These are phyloP conservation scores for Dryoscopus gambensis DNA, from an alignment of 2,113 vertebrate genomes.

Conservation along the genomic window DNA sequence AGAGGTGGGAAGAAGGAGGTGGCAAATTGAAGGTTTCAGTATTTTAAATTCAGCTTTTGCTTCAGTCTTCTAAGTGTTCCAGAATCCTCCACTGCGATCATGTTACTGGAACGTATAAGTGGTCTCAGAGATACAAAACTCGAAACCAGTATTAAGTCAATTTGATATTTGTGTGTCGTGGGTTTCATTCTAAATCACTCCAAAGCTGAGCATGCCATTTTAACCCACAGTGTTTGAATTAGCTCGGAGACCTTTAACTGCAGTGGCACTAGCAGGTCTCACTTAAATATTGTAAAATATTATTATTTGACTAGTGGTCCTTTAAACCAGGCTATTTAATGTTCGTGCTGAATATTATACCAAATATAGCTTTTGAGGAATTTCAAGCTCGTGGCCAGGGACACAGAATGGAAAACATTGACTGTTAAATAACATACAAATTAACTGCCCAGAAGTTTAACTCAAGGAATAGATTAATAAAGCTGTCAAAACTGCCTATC, in stretches of 20 bases:
- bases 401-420: neutral
- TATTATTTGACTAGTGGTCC: neutral
- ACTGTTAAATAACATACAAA: conserved; percentile 20
- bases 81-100: neutral
- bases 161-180: neutral
- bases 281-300: neutral
- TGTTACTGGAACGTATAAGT: neutral
- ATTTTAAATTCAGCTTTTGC: conserved; percentile 37
- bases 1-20: conserved; percentile 46
- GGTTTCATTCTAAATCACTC: neutral
- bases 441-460: conserved; percentile 21
- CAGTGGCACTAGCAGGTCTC: neutral
- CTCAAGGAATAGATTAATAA: neutral
- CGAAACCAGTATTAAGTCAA: neutral
- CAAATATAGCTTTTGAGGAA: neutral
- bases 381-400: neutral
- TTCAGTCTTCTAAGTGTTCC: neutral
- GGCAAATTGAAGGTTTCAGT: conserved; percentile 52
- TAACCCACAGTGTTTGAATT: neutral
- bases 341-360: neutral
- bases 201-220: neutral
- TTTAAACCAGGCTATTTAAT: neutral
- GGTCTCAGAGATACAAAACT: conserved; percentile 2
- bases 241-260: neutral
- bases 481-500: conserved; percentile 19